Evolutionary conservation across 2,797 vertebrate species (phyloP).

Genomic region (Gymnoscopelus microlampas): DNA sequence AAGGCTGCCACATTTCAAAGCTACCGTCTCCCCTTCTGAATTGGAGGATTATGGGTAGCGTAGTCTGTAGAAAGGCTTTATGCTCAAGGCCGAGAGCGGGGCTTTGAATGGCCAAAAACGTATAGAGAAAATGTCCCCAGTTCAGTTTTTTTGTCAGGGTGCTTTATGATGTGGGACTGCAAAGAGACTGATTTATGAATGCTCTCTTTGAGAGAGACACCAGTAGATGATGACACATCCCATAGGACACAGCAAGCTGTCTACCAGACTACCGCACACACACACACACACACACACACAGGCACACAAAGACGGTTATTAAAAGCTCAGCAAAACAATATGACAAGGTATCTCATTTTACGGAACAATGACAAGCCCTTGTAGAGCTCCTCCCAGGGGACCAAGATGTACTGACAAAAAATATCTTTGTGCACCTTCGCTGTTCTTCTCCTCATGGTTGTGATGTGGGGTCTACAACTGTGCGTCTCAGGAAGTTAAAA

Average conservation of each 20-base stretch:
- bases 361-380: constrained; percentile 50
- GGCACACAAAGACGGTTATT: constrained; percentile 32
- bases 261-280: constrained; percentile 31
- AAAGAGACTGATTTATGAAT: constrained; percentile 49
- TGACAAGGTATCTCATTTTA: constrained; percentile 41
- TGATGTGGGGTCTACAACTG: constrained; percentile 29
- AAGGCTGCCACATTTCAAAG: too few relatives aligned
- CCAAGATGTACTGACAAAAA: constrained; percentile 49
- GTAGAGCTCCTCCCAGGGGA: constrained; percentile 49
- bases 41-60: constrained; percentile 20
- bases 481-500: constrained; percentile 40
- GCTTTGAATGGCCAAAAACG: constrained; percentile 20
- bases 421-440: constrained; percentile 41
- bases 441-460: constrained; percentile 38
- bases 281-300: too few relatives aligned
- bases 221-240: constrained; percentile 52
- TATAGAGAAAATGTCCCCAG: constrained; percentile 41
- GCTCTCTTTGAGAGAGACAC: constrained; percentile 51
- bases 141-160: constrained; percentile 15
- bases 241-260: constrained; percentile 49
- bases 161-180: constrained; percentile 20
- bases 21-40: constrained; percentile 4
- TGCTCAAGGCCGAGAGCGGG: background rate
- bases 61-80: constrained; percentile 34
- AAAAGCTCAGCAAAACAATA: constrained; percentile 67